Base-by-base conservation (phyloP, 2,113 vertebrate genomes). In the Ornithorhynchus anatinus region DNA sequence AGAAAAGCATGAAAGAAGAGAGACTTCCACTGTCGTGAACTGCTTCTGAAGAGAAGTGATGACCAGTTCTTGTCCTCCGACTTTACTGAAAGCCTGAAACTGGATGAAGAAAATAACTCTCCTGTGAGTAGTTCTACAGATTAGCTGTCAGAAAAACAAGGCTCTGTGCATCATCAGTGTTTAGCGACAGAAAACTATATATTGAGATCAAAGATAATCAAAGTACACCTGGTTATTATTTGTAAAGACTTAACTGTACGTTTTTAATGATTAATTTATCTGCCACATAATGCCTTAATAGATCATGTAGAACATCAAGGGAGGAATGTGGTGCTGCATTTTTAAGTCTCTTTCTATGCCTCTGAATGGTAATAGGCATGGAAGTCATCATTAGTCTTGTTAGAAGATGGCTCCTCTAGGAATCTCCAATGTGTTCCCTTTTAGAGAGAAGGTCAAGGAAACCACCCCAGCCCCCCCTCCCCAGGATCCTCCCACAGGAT, bases 231-330 rank as follows among this genome's bases (percentile, higher is more conserved):
- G 94, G 92, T 92, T 93, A 93, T 92, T 94, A 92, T 94, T 94
- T 94, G 92, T 93, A 92, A 93, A 91, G 91, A 87, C 91, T 93
- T 92, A 94, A 92, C 91, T 82, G 87, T 93, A 93, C 89, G 94
- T 91, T 94, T 91, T 94, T 94, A 93, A 93, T 93, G 94, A 94
- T 94, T 93, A 93, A 94, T 94, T 94, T 94, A 92, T 93, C 90
- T 92, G 89, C 85, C 88, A 86, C 86, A 86, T 92, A 93, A 90
- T 74, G 85, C 90, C 90, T 92, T 94, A 93, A 95, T 94, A 94
- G 93, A 95, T 95, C 93, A 95, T 85, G 87, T 65, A 81, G 89
- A 91, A 94, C 93, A 94, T 95, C 92, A 95, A 95, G 93, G 92
- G 92, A 95, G 90, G 93, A 94, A 95, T 95, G 92, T 91, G 88